These are phyloP conservation scores for Scaptomyza parva DNA, from an alignment of 2,888 invertebrate genomes.

Conservation along the genomic window DNA sequence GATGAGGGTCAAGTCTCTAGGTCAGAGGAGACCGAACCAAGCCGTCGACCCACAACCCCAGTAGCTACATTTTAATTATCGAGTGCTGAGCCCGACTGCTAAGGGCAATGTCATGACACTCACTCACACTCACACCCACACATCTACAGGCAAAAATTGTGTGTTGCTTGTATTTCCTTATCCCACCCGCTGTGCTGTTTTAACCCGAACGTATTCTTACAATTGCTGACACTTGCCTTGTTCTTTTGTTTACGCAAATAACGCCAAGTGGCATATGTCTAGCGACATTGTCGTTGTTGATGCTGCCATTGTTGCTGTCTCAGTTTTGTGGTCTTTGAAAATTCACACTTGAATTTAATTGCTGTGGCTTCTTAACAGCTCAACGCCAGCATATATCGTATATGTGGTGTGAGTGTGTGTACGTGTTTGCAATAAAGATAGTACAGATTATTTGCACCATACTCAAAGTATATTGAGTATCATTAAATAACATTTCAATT, in stretches of 20 bases:
- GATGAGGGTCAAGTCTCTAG: conserved; percentile 37
- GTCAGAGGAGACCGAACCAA: conserved; percentile 39
- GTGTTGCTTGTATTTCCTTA: not conserved
- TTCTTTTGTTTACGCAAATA: conserved; percentile 61
- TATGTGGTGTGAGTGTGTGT: not conserved
- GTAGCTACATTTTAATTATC: conserved; percentile 55
- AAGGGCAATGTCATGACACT: conserved; percentile 46
- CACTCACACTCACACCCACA: conserved; percentile 10
- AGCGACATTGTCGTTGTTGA: conserved; percentile 30
- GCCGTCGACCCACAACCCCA: conserved; percentile 19
- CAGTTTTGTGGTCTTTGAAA: conserved; percentile 48
- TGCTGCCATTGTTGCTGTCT: conserved; percentile 24
- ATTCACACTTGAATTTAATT: conserved; percentile 51
- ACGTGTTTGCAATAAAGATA: not conserved
- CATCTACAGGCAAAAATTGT: conserved; percentile 34
- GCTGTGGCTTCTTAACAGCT: conserved; percentile 16
- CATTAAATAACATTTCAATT: not conserved
- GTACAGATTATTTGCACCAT: not conserved
- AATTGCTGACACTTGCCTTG: conserved; percentile 56
- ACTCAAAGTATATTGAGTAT: not conserved
- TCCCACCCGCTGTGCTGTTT: not conserved
- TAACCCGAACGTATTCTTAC: conserved; percentile 18
- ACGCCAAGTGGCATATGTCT: conserved; percentile 59
- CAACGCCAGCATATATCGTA: not conserved
- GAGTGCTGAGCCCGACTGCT: conserved; percentile 28